Evolutionary conservation across 2,113 vertebrate species (phyloP).

Genomic region (Pomatostomus ruficeps): DNA sequence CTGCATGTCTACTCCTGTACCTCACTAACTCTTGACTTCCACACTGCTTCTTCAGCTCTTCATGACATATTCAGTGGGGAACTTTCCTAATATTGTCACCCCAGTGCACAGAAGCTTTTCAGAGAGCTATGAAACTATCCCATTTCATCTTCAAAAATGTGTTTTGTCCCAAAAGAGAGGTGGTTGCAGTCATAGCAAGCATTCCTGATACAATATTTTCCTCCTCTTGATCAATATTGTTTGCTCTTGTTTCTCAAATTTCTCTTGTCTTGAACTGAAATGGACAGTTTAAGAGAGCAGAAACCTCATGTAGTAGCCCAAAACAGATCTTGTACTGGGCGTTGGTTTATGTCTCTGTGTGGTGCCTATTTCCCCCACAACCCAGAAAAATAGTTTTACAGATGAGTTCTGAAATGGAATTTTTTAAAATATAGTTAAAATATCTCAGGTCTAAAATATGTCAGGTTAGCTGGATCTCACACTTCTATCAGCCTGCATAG

Average conservation of each 20-base stretch:
- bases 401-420: not conserved
- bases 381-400: not conserved
- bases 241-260: not conserved
- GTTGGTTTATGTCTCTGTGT: not conserved
- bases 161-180: not conserved
- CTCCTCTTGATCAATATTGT: not conserved
- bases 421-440: not conserved
- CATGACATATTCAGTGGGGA: not conserved
- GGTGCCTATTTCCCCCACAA: not conserved
- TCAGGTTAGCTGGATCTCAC: not conserved
- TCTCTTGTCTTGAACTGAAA: not conserved
- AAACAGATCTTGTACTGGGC: not conserved
- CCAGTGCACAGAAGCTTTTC: not conserved
- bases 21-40: not conserved
- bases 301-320: not conserved
- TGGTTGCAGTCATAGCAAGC: not conserved
- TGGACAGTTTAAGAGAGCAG: not conserved
- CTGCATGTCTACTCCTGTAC: not conserved
- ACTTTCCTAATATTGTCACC: not conserved
- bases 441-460: not conserved
- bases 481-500: not conserved
- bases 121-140: not conserved
- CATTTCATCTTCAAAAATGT: not conserved
- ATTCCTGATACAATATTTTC: not conserved
- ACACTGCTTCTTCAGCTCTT: not conserved